These are phyloP conservation scores for Cyphotilapia sp. DNA, from an alignment of 2,113 vertebrate species.

Conservation along the genomic window DNA sequence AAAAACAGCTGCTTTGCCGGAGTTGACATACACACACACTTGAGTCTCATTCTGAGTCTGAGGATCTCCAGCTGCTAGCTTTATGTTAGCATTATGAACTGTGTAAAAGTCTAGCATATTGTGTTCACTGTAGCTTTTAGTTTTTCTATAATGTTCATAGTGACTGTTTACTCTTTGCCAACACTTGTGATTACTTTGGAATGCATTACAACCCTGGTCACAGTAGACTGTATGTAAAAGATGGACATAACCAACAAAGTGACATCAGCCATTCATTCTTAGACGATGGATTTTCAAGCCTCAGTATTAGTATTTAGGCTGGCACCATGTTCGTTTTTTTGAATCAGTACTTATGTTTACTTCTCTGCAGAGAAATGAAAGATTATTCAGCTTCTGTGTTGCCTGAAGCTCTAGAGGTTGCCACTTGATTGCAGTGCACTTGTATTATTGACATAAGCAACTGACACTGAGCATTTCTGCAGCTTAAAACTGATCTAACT, in stretches of 20 bases:
- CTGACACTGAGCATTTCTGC: background rate
- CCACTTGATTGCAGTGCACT: background rate
- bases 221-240: background rate
- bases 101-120: background rate
- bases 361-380: background rate
- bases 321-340: background rate
- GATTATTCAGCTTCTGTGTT: background rate
- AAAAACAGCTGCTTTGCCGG: background rate
- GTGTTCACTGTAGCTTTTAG: background rate
- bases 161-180: background rate
- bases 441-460: background rate
- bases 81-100: background rate
- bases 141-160: background rate
- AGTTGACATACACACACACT: background rate
- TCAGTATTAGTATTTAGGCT: background rate
- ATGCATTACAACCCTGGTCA: background rate
- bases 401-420: background rate
- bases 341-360: background rate
- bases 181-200: background rate
- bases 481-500: background rate
- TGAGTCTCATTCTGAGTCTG: background rate
- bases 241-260: background rate
- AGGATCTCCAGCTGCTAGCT: background rate
- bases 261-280: background rate
- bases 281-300: background rate